Evolutionary conservation across 1,140 invertebrate genomes (phyloP).

Genomic region (Archivesica marissinica): DNA sequence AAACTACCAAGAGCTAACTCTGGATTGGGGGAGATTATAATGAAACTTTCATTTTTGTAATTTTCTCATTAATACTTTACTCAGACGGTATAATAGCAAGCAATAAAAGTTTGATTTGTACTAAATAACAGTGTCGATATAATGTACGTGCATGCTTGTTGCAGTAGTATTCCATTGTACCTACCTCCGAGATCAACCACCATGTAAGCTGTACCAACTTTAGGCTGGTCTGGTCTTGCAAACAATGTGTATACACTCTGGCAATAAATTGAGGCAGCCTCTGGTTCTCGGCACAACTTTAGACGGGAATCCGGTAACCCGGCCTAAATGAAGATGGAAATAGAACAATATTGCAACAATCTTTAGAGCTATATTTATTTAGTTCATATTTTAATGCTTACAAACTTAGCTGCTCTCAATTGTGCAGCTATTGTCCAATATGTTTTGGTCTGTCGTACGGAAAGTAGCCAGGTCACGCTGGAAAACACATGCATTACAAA

Average conservation of each 20-base stretch:
- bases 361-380: neutral
- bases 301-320: constrained; percentile 20
- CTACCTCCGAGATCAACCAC: constrained; percentile 37
- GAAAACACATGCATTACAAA: neutral
- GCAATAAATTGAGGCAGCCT: constrained; percentile 30
- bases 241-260: neutral
- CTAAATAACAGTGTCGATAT: neutral
- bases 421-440: neutral
- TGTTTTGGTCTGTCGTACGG: neutral
- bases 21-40: too few relatives aligned
- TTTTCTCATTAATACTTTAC: neutral
- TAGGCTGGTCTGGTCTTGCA: neutral
- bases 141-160: neutral
- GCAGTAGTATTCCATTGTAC: neutral
- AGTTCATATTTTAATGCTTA: neutral
- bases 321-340: constrained; percentile 30
- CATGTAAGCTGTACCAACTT: constrained; percentile 6
- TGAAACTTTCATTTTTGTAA: too few relatives aligned
- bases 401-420: neutral
- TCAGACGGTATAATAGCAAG: neutral
- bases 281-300: constrained; percentile 10
- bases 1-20: too few relatives aligned
- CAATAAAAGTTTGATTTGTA: neutral
- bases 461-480: neutral
- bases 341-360: neutral